Conservation (phyloP, 2,888 invertebrate genomes). For the Subacronicta megacephala region DNA sequence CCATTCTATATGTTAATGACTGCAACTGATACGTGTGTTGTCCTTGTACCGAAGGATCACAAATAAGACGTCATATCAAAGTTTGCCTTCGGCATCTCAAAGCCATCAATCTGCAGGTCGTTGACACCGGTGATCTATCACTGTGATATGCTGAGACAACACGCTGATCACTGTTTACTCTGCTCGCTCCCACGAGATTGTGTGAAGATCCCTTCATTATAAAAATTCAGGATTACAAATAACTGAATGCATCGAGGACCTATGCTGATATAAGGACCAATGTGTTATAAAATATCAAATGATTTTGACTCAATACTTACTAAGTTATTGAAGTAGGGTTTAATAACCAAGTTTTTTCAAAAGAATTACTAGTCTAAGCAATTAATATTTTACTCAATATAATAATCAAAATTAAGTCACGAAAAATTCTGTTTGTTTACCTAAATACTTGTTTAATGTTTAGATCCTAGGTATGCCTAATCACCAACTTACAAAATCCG, state of each 20-base stretch:
- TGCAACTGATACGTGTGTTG: neutral
- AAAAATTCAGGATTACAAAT: conserved; percentile 12
- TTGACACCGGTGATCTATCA: conserved; percentile 71
- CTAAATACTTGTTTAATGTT: too few species aligned
- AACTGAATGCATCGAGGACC: conserved; percentile 14
- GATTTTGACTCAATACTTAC: too few species aligned
- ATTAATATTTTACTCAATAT: too few species aligned
- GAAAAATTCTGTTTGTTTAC: too few species aligned
- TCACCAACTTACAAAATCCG: too few species aligned
- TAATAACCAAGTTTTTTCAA: too few species aligned
- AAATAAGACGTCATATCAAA: conserved; percentile 22
- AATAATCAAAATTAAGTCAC: too few species aligned
- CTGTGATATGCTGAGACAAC: conserved; percentile 69
- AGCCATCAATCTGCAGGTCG: conserved; percentile 62
- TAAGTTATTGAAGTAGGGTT: too few species aligned
- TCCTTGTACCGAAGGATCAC: neutral
- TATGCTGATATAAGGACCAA: neutral
- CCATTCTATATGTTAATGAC: too few species aligned
- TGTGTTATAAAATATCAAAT: neutral
- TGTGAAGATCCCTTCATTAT: conserved; percentile 59
- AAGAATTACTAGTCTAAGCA: too few species aligned
- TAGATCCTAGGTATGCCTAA: too few species aligned
- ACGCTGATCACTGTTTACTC: conserved; percentile 64
- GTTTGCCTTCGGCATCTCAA: conserved; percentile 25
- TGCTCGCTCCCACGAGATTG: conserved; percentile 68